Percentiles rank a stretch among this genome's conserved stretches.
Conservation (phyloP, 1,140 invertebrate genomes). For the Ceratosolen fusciceps region DNA sequence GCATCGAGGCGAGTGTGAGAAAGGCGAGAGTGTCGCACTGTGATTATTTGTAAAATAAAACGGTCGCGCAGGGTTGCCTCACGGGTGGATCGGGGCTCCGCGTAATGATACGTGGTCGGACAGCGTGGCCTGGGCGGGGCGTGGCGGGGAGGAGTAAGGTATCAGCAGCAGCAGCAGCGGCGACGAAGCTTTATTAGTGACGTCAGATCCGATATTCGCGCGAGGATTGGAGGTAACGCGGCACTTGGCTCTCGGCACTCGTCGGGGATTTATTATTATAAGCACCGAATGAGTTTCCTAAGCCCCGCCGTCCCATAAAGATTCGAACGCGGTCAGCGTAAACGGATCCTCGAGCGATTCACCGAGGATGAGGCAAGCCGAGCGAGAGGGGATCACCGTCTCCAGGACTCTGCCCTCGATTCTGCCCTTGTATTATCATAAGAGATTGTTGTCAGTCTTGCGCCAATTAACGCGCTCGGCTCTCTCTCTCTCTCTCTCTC, state of each 20-base stretch:
- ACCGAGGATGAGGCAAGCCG: constrained; percentile 4
- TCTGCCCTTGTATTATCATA: constrained; percentile 47
- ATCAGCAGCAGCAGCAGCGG: too few relatives aligned
- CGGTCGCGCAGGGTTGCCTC: too few relatives aligned
- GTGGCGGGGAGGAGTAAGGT: too few relatives aligned
- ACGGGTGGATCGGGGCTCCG: too few relatives aligned
- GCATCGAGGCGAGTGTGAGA: too few relatives aligned
- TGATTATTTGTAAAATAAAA: too few relatives aligned
- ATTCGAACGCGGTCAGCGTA: constrained; percentile 14
- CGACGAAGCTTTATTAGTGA: neutral
- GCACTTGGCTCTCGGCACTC: neutral
- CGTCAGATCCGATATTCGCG: too few relatives aligned
- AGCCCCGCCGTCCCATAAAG: constrained; percentile 8
- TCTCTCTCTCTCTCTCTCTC: too few relatives aligned
- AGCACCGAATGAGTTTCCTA: constrained; percentile 7
- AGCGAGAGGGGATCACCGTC: neutral
- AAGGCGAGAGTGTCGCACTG: too few relatives aligned
- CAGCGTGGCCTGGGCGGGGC: too few relatives aligned
- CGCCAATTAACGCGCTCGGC: constrained; percentile 44
- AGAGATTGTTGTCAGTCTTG: constrained; percentile 39
- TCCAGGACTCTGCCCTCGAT: constrained; percentile 7
- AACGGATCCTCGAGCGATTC: constrained; percentile 14
- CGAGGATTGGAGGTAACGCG: neutral
- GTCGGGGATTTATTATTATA: neutral
- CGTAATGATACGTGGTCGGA: too few relatives aligned